Evolutionary conservation across 2,797 vertebrate genomes (phyloP).

Genomic region (Hydrolagus colliei): DNA sequence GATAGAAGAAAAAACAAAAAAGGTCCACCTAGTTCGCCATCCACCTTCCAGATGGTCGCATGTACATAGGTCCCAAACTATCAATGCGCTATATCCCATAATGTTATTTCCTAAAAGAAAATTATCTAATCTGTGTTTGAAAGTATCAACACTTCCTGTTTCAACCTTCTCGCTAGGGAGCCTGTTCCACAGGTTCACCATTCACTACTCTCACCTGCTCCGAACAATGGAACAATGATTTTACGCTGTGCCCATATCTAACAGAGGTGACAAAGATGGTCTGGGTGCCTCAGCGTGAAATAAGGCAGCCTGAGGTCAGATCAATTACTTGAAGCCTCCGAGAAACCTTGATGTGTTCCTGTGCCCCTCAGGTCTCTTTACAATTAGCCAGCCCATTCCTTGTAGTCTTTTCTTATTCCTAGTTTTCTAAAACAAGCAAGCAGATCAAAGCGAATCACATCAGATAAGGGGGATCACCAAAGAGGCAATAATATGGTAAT

Average conservation of each 20-base stretch:
- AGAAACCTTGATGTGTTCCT: conserved; percentile 28
- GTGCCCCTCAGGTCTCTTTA: conserved; percentile 20
- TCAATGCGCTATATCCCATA: too few species aligned
- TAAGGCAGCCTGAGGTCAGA: conserved; percentile 9
- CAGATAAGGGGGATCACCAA: conserved; percentile 29
- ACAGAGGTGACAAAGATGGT: conserved; percentile 16
- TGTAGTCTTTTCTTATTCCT: conserved; percentile 27
- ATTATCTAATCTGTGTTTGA: too few species aligned
- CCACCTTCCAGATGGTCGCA: too few species aligned
- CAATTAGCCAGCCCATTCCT: conserved; percentile 27
- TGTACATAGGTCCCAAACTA: too few species aligned
- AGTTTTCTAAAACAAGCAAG: conserved; percentile 19
- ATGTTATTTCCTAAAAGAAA: too few species aligned
- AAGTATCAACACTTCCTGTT: too few species aligned
- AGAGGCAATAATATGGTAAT: conserved; percentile 31
- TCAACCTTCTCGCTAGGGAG: too few species aligned
- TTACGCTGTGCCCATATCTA: conserved; percentile 2
- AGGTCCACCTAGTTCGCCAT: too few species aligned
- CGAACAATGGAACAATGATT: conserved; percentile 26
- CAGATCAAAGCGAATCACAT: conserved; percentile 30
- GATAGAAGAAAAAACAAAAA: too few species aligned
- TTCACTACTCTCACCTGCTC: background rate
- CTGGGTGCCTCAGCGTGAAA: background rate
- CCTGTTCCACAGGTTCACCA: too few species aligned
- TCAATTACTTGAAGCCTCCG: conserved; percentile 21